Percentiles rank a stretch among this genome's conserved stretches.
phyloP scores from a whole-genome alignment of 92 coral and sea anemone genomes.

The Pocillopora grandis region DNA sequence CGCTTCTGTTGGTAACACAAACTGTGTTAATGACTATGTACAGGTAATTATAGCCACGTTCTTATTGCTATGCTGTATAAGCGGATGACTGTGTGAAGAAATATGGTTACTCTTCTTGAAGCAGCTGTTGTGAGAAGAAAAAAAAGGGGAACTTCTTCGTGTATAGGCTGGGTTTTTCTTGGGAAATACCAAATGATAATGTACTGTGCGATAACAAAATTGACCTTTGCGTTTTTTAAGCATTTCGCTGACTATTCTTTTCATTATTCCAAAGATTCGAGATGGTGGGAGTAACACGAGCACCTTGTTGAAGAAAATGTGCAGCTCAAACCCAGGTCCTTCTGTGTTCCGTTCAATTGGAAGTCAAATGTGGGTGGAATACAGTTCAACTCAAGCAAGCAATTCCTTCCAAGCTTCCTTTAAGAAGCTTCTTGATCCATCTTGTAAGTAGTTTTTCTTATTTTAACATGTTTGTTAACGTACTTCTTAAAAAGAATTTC shows the following conservation, averaged over 20 bases:
- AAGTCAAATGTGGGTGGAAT: constrained; percentile 29
- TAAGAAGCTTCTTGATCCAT: constrained; percentile 10
- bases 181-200: too few species aligned
- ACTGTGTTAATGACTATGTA: constrained; percentile 23
- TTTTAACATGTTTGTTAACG: too few species aligned
- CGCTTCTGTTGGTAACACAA: constrained; percentile 20
- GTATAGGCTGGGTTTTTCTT: too few species aligned
- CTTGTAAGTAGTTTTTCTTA: constrained; percentile 16
- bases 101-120: background rate
- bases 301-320: background rate
- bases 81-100: background rate
- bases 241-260: background rate
- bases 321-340: constrained; percentile 15
- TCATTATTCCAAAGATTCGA: constrained; percentile 8
- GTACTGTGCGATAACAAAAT: too few species aligned
- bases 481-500: too few species aligned
- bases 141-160: too few species aligned
- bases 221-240: background rate
- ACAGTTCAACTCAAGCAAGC: constrained; percentile 20
- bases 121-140: background rate
- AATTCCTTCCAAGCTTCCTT: constrained; percentile 35
- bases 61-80: background rate
- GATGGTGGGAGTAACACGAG: constrained; percentile 33
- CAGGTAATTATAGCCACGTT: background rate
- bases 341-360: constrained; percentile 29